These are phyloP conservation scores for Aplochiton taeniatus DNA, from an alignment of 2,797 vertebrate species.

Conservation along the genomic window DNA sequence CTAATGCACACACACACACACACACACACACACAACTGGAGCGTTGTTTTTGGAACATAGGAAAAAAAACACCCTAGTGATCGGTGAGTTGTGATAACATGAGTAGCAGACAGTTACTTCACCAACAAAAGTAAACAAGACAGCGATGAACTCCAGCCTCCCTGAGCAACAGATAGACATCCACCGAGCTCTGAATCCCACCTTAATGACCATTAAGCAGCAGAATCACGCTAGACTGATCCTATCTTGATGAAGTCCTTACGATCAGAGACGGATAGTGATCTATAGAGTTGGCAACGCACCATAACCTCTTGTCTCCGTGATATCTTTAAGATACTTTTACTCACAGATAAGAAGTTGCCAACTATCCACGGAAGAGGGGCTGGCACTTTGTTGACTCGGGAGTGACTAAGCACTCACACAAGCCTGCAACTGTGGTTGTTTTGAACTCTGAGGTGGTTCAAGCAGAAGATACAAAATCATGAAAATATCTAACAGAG, in stretches of 20 bases:
- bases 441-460: conserved; percentile 2
- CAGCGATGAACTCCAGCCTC: conserved; percentile 44
- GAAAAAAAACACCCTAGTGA: conserved; percentile 58
- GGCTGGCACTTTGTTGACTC: conserved; percentile 32
- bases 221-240: conserved; percentile 52
- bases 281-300: conserved; percentile 40
- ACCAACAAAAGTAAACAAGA: conserved; percentile 43
- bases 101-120: conserved; percentile 39
- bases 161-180: conserved; percentile 23
- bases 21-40: not conserved
- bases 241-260: conserved; percentile 51
- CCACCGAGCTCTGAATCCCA: conserved; percentile 39
- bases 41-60: conserved; percentile 50
- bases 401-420: conserved; percentile 20
- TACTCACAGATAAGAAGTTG: conserved; percentile 52
- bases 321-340: conserved; percentile 41
- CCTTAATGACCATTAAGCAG: conserved; percentile 47
- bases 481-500: not conserved
- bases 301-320: conserved; percentile 42
- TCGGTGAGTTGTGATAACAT: conserved; percentile 63
- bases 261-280: conserved; percentile 34
- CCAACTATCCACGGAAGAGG: conserved; percentile 51
- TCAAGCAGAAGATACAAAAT: not conserved
- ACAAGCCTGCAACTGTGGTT: conserved; percentile 13
- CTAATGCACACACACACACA: not conserved